Conservation (phyloP, 2,888 invertebrate species). For the Tricholauxania praeusta region DNA sequence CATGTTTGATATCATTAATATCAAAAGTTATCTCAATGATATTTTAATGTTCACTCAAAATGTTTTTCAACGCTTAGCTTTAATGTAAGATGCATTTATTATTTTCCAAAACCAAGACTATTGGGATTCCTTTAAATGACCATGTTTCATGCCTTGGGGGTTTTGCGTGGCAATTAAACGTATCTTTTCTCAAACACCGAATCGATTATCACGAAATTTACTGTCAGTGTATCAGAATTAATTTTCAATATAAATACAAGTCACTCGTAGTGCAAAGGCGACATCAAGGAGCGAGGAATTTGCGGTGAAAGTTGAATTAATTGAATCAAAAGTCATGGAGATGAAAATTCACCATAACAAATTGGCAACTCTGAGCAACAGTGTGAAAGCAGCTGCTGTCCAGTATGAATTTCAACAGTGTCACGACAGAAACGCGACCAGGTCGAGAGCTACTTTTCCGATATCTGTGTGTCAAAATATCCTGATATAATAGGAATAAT, state of each 20-base stretch:
- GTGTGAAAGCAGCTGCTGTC: background rate
- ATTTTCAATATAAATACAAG: background rate
- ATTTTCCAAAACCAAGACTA: too few species aligned
- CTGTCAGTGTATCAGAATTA: background rate
- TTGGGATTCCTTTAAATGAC: too few species aligned
- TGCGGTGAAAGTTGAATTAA: background rate
- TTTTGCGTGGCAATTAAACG: too few species aligned
- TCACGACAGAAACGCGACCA: background rate
- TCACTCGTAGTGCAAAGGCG: background rate
- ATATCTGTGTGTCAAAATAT: background rate
- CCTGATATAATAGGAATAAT: background rate
- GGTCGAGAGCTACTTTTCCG: background rate
- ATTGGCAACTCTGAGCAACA: background rate
- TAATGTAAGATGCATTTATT: too few species aligned
- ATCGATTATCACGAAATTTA: too few species aligned
- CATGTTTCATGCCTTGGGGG: too few species aligned
- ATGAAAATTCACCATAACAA: background rate
- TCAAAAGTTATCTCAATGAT: too few species aligned
- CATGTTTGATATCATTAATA: too few species aligned
- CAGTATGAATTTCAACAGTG: background rate
- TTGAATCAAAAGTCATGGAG: background rate
- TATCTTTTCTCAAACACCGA: too few species aligned
- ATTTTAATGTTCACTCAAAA: too few species aligned
- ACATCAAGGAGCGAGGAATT: background rate
- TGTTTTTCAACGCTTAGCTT: too few species aligned